phyloP scores from a whole-genome alignment of 1,140 invertebrate genomes.

The Zophobas morio region DNA sequence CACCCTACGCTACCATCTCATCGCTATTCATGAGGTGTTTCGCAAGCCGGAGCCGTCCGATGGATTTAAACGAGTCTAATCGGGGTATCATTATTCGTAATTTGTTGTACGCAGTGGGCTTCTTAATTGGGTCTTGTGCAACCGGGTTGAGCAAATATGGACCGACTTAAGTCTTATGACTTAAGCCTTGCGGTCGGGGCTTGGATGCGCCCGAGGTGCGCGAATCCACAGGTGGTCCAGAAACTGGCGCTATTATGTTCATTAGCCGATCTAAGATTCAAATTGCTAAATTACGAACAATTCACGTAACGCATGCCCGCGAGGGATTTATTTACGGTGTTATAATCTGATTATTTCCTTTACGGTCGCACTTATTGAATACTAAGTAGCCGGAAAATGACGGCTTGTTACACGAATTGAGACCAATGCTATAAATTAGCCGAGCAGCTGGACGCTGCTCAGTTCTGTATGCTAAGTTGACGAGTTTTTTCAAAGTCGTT shows the following conservation, averaged over 20 bases:
- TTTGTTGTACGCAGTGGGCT: not conserved
- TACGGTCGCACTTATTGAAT: constrained; percentile 26
- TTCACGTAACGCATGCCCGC: constrained; percentile 31
- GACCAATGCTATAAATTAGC: constrained; percentile 7
- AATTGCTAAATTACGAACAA: constrained; percentile 26
- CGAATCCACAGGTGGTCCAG: constrained; percentile 27
- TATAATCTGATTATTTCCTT: constrained; percentile 34
- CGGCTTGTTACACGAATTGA: constrained; percentile 26
- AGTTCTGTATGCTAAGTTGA: not conserved
- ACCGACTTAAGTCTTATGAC: not conserved
- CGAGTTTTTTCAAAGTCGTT: too few relatives aligned
- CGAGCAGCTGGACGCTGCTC: too few relatives aligned
- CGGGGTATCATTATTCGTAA: constrained; percentile 21
- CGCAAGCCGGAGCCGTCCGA: constrained; percentile 1
- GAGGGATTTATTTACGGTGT: constrained; percentile 24
- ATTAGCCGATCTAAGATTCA: constrained; percentile 8
- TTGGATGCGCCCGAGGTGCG: not conserved
- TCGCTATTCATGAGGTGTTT: not conserved
- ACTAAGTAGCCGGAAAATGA: constrained; percentile 31
- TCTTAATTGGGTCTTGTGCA: constrained; percentile 25
- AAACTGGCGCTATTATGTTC: constrained; percentile 17
- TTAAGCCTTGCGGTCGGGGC: not conserved
- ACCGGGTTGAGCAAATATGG: constrained; percentile 7
- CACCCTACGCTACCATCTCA: constrained; percentile 23
- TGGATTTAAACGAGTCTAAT: constrained; percentile 27